Percentiles rank a stretch among this genome's conserved stretches.
Conservation (phyloP, 53 echinoderm and acorn worm genomes). For the Crossaster papposus region DNA sequence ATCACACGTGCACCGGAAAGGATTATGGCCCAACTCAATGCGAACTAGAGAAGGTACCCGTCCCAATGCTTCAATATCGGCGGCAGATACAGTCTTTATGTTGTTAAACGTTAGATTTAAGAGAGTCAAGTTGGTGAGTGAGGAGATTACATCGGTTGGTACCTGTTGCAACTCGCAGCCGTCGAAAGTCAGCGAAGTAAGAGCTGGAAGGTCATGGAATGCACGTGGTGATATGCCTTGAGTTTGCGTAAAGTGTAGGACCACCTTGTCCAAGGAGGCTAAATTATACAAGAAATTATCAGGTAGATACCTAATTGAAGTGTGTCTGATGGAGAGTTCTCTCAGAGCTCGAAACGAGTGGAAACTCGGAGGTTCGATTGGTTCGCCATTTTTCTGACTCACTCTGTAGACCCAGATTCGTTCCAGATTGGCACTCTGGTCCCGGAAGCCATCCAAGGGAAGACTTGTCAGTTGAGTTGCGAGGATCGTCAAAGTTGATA, state of each 20-base stretch:
- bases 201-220: constrained; percentile 14
- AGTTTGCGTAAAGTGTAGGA: neutral
- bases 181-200: constrained; percentile 4
- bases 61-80: neutral
- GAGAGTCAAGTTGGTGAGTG: neutral
- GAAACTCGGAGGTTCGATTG: constrained; percentile 14
- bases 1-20: constrained; percentile 49
- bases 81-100: neutral
- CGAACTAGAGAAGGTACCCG: neutral
- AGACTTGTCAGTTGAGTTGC: constrained; percentile 11
- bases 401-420: neutral
- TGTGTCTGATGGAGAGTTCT: neutral
- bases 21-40: constrained; percentile 17
- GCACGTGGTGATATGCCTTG: constrained; percentile 18
- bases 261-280: constrained; percentile 12
- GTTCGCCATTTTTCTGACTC: neutral
- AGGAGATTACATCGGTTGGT: constrained; percentile 8
- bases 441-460: constrained; percentile 9
- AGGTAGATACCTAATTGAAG: neutral
- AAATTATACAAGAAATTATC: constrained; percentile 18
- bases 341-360: constrained; percentile 14
- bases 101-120: constrained; percentile 12
- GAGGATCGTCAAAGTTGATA: neutral
- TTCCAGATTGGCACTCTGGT: neutral
- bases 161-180: neutral